Conservation (phyloP, 2,797 vertebrate genomes). For the Pangasius djambal region DNA sequence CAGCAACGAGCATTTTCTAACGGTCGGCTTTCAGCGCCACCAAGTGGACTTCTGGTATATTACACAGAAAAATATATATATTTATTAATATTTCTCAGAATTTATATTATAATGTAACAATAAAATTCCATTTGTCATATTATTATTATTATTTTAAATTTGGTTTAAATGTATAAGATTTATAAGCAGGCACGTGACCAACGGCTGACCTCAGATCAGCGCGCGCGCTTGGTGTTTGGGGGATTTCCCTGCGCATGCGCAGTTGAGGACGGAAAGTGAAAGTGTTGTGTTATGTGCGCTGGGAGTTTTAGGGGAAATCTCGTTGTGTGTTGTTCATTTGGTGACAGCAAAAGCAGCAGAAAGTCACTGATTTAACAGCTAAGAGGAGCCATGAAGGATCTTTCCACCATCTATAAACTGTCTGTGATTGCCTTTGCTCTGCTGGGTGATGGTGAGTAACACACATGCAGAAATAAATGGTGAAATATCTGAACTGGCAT, state of each 20-base stretch:
- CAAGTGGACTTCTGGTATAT: too few species aligned
- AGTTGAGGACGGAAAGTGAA: slow-evolving; percentile 6
- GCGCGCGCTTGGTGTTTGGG: not conserved
- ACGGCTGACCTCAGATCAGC: too few species aligned
- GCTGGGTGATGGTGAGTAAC: not conserved
- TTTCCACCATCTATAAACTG: slow-evolving; percentile 32
- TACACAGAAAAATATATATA: too few species aligned
- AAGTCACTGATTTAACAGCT: not conserved
- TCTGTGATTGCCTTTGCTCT: not conserved
- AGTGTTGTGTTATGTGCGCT: not conserved
- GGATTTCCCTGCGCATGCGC: not conserved
- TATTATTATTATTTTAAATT: too few species aligned
- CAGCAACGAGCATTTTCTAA: too few species aligned
- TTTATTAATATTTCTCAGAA: too few species aligned
- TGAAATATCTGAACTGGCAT: not conserved
- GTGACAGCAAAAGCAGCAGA: not conserved
- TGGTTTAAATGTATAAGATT: too few species aligned
- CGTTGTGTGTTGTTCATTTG: not conserved
- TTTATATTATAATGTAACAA: too few species aligned
- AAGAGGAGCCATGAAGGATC: not conserved
- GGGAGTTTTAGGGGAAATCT: not conserved
- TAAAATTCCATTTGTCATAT: too few species aligned
- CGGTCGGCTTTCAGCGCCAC: too few species aligned
- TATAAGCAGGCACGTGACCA: too few species aligned
- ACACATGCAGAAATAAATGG: not conserved